These are phyloP conservation scores for Bujurquina vittata DNA, from an alignment of 2,113 vertebrate species.

Conservation along the genomic window DNA sequence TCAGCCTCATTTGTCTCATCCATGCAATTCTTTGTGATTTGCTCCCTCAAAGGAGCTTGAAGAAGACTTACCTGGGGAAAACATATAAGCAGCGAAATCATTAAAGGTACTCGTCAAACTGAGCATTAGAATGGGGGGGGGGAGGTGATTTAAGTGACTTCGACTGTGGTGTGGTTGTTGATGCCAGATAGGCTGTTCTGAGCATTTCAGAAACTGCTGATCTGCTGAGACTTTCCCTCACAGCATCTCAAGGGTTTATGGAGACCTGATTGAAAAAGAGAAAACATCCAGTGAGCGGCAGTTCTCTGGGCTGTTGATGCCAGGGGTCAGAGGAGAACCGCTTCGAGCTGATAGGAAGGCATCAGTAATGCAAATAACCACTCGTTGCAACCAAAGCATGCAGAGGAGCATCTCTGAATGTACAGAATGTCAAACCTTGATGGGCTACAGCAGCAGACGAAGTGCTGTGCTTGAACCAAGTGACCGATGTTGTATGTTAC, in stretches of 20 bases:
- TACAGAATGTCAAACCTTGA: not conserved
- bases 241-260: too few relatives aligned
- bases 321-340: not conserved
- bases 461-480: not conserved
- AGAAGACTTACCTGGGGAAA: conserved; percentile 3
- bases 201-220: not conserved
- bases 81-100: not conserved
- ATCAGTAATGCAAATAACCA: not conserved
- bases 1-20: conserved; percentile 30
- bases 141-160: not conserved
- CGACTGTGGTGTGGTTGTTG: not conserved
- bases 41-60: not conserved
- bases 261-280: too few relatives aligned
- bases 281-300: too few relatives aligned
- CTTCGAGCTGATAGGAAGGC: not conserved
- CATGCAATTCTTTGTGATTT: conserved; percentile 16
- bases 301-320: too few relatives aligned
- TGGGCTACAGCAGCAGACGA: not conserved
- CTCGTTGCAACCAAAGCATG: not conserved
- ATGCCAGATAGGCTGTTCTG: not conserved
- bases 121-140: not conserved
- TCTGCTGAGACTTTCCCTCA: too few relatives aligned
- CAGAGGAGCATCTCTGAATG: not conserved
- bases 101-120: not conserved
- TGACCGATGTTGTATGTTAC: not conserved